A percentile compares a stretch with the other conserved stretches of the same genome.
Conservation (phyloP, 2,797 vertebrate species). For the Thalassophryne amazonica region DNA sequence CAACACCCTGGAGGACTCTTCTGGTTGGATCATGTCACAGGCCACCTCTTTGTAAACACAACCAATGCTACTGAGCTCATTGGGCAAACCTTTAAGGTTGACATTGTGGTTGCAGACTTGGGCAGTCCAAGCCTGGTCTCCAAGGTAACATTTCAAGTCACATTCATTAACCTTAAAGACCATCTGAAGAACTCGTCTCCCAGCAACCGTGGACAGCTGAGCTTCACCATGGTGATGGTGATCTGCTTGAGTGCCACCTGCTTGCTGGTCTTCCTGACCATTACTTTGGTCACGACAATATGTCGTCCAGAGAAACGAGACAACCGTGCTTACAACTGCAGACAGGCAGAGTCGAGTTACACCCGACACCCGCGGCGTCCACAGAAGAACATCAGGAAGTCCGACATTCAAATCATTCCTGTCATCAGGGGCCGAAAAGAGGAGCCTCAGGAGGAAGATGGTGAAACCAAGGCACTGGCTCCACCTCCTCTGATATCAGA, state of each 20-base stretch:
- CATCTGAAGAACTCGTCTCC: slow-evolving; percentile 82
- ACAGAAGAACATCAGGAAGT: slow-evolving; percentile 89
- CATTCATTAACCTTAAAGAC: slow-evolving; percentile 83
- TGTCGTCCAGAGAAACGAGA: slow-evolving; percentile 86
- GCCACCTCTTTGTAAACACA: slow-evolving; percentile 85
- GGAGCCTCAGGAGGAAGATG: slow-evolving; percentile 54
- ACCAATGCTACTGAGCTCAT: slow-evolving; percentile 88
- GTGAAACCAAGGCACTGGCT: slow-evolving; percentile 64
- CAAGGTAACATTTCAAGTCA: slow-evolving; percentile 71
- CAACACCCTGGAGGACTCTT: slow-evolving; percentile 75
- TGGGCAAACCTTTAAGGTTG: slow-evolving; percentile 78
- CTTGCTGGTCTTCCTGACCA: slow-evolving; percentile 76
- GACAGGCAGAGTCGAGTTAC: slow-evolving; percentile 89
- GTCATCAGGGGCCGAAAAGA: slow-evolving; percentile 80
- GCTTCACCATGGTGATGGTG: slow-evolving; percentile 77
- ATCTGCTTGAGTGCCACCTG: slow-evolving; percentile 83
- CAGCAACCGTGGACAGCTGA: slow-evolving; percentile 68
- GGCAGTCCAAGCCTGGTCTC: slow-evolving; percentile 79
- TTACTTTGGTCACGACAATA: slow-evolving; percentile 83
- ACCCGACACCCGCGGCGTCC: slow-evolving; percentile 88
- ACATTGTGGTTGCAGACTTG: slow-evolving; percentile 79
- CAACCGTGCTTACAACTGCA: slow-evolving; percentile 90
- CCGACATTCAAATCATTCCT: slow-evolving; percentile 89
- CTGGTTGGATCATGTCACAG: slow-evolving; percentile 76
- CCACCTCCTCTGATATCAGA: slow-evolving; percentile 41